A percentile compares a stretch with the other conserved stretches of the same genome.
Evolutionary conservation across 2,888 invertebrate species (phyloP).

Genomic region (Lepidocyrtoides sp.): DNA sequence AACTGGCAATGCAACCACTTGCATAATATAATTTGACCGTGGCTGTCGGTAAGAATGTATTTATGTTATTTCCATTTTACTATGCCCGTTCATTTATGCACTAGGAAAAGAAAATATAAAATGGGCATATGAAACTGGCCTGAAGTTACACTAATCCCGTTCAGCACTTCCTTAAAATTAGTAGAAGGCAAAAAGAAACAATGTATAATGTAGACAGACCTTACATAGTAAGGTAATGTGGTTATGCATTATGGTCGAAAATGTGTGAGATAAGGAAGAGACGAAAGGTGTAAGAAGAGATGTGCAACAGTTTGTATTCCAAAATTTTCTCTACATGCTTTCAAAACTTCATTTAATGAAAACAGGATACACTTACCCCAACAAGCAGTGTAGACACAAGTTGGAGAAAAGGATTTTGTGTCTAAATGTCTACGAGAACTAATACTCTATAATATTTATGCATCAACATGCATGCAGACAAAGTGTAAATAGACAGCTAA

Average conservation of each 20-base stretch:
- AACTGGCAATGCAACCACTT: constrained; percentile 11
- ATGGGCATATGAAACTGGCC: not conserved
- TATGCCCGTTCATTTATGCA: not conserved
- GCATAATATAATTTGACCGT: not conserved
- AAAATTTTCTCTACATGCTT: too few relatives aligned
- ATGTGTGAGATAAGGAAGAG: constrained; percentile 66
- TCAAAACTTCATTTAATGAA: too few relatives aligned
- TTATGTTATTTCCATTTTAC: not conserved
- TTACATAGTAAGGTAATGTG: constrained; percentile 50
- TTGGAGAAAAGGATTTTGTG: not conserved
- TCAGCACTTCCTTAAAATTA: constrained; percentile 31
- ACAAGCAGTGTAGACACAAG: not conserved
- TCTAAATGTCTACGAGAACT: not conserved
- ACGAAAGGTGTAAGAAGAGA: constrained; percentile 10
- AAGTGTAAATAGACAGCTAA: not conserved
- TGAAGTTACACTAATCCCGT: constrained; percentile 59
- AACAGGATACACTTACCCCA: too few relatives aligned
- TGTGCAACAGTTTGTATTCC: too few relatives aligned
- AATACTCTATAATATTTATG: not conserved
- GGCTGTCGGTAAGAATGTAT: not conserved
- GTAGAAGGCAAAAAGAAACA: not conserved
- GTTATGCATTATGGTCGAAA: constrained; percentile 15
- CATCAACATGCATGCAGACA: not conserved
- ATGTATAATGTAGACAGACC: constrained; percentile 31
- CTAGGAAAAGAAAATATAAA: not conserved